Percentiles rank a stretch among this genome's conserved stretches.
Evolutionary conservation across 2,888 invertebrate genomes (phyloP).

Genomic region (Tenthredo notha): DNA sequence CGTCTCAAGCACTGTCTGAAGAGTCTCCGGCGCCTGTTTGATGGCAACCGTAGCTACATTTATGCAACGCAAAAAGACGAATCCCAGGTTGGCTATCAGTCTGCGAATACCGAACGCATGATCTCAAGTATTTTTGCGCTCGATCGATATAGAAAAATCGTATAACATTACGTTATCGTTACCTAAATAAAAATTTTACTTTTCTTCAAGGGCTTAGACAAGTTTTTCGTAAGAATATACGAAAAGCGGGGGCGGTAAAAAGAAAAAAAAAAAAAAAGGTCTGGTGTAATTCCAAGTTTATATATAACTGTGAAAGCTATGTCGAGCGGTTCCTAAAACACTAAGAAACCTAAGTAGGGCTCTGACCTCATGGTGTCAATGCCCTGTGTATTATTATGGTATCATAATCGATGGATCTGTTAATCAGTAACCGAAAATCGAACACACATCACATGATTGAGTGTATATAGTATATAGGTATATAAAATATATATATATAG

Average conservation of each 20-base stretch:
- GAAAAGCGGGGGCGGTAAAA: not conserved
- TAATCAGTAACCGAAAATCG: not conserved
- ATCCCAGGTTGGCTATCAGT: not conserved
- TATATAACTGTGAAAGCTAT: constrained; percentile 2
- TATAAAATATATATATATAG: not conserved
- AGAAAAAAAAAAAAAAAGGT: not conserved
- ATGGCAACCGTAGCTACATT: not conserved
- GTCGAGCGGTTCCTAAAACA: not conserved
- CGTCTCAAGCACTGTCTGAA: not conserved
- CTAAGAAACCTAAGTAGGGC: not conserved
- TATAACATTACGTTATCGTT: not conserved
- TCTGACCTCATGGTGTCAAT: constrained; percentile 4
- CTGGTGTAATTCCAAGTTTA: constrained; percentile 31
- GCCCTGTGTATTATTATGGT: not conserved
- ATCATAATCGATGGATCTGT: not conserved
- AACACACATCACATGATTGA: not conserved
- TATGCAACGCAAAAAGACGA: not conserved
- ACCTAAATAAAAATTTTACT: not conserved
- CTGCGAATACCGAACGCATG: not conserved
- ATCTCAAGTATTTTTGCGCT: not conserved
- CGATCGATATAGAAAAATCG: not conserved
- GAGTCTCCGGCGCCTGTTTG: not conserved
- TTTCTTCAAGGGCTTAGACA: not conserved
- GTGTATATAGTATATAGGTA: not conserved
- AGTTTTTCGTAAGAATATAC: not conserved